Percentiles rank a stretch among this genome's conserved stretches.
Conservation (phyloP, 2,797 vertebrate species). For the Cichlasoma orientale region DNA sequence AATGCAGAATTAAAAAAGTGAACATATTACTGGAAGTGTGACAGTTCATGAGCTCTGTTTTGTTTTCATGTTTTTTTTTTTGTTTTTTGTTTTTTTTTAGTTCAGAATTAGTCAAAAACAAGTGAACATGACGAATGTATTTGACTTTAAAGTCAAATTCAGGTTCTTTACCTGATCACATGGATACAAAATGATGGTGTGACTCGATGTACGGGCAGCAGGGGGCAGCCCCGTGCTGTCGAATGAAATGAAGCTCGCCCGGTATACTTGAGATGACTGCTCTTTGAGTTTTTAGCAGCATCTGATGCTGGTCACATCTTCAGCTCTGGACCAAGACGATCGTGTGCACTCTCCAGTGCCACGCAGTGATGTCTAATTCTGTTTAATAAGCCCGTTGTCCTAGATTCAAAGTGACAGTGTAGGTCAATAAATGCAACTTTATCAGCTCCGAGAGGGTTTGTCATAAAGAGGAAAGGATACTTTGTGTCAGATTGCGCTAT, state of each 20-base stretch:
- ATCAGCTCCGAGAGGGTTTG: conserved; percentile 12
- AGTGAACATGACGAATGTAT: background rate
- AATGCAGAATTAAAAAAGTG: background rate
- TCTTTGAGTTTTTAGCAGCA: background rate
- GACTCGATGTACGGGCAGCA: conserved; percentile 36
- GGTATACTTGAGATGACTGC: background rate
- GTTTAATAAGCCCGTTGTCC: conserved; percentile 1
- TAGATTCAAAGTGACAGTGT: conserved; percentile 10
- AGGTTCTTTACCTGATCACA: background rate
- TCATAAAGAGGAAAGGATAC: conserved; percentile 2
- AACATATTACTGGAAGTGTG: background rate
- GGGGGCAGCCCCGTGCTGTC: conserved; percentile 54
- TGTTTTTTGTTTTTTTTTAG: too few relatives aligned
- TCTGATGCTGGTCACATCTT: conserved; percentile 42
- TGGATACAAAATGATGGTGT: background rate
- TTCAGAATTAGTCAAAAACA: too few relatives aligned
- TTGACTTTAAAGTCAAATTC: background rate
- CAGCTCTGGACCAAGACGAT: conserved; percentile 8
- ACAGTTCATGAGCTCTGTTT: too few relatives aligned
- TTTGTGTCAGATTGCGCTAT: conserved; percentile 12
- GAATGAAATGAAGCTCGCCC: background rate
- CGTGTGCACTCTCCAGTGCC: conserved; percentile 13
- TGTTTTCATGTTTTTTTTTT: too few relatives aligned
- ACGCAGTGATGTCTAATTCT: conserved; percentile 8
- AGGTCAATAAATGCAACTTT: conserved; percentile 25